Evolutionary conservation across 1,140 invertebrate genomes (phyloP), one percentile per base, ranked within the genome.

Genomic region (Limonius californicus): DNA sequence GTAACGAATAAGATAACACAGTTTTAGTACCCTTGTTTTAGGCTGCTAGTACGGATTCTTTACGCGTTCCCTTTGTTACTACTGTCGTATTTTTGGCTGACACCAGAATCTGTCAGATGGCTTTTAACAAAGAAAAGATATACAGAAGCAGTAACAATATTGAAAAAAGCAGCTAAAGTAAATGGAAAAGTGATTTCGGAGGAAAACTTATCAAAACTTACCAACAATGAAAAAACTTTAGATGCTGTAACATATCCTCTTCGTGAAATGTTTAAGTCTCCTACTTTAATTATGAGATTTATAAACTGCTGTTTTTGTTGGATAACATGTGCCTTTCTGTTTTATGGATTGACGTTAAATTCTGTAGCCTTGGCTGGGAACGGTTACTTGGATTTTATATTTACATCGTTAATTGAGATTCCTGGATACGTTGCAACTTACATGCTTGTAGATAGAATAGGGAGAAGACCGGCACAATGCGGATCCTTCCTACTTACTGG

Each of bases 341-440:
- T 91, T 75, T 93, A 91, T 73, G 92, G 90, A 0, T 75, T 94
- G 4, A 89, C 89, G 7, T 82, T 92, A 42, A 91, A 91, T 72
- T 86, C 89, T 0, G 88, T 89, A 7, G 80, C 88, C 30, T 78
- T 94, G 18, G 89, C 89, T 2, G 83, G 90, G 69, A 85, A 82
- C 45, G 80, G 82, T 68, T 89, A 90, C 74, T 73, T 83, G 12
- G 88, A 89, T 74, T 89, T 90, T 68, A 85, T 87, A 1, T 79
- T 87, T n/a, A 85, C 87, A 42, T 83, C 85, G 54, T 70, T 84
- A 7, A 83, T 89, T 35, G 89, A 90, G 75, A 83, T 90, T 61
- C 89, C 88, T 8, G 87, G 84, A 0, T 90, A 90, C 64, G 75
- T 87, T 47, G 62, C 86, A 30, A 83, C 85, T 20, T 84, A 85